These are phyloP conservation scores for Paedocypris micromegethes DNA, from an alignment of 2,797 vertebrate genomes.

Conservation along the genomic window DNA sequence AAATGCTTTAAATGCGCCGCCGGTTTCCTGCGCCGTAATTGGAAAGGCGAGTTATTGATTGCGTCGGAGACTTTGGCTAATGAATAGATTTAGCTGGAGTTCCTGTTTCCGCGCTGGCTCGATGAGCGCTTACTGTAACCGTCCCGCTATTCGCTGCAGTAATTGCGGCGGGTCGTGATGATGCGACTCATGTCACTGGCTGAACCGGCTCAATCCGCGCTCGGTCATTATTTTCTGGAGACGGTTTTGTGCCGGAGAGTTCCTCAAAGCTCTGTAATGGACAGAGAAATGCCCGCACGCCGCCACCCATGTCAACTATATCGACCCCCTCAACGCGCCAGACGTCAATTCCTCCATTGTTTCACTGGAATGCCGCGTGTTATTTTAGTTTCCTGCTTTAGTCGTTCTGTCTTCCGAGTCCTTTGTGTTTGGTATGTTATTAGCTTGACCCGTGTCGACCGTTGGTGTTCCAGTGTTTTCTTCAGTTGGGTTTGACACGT, in stretches of 20 bases:
- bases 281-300: conserved; percentile 17
- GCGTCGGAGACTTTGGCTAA: conserved; percentile 47
- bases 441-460: too few species aligned
- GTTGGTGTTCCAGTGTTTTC: too few species aligned
- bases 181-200: conserved; percentile 27
- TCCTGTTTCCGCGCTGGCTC: conserved; percentile 21
- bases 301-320: conserved; percentile 24
- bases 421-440: too few species aligned
- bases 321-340: conserved; percentile 1
- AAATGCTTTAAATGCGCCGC: conserved; percentile 44
- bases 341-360: conserved; percentile 5
- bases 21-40: conserved; percentile 47
- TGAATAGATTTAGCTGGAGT: conserved; percentile 40
- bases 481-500: too few species aligned
- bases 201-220: conserved; percentile 24
- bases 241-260: conserved; percentile 4
- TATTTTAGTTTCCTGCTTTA: too few species aligned
- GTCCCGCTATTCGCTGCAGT: conserved; percentile 21
- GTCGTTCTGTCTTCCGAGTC: too few species aligned
- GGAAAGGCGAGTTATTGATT: conserved; percentile 53
- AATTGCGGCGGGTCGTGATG: conserved; percentile 24
- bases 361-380: background rate
- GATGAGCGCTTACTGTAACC: conserved; percentile 19
- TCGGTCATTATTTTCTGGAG: conserved; percentile 32
- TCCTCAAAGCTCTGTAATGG: conserved; percentile 34